Base-by-base conservation (phyloP, 2,113 vertebrate species). In the Myocastor coypus region DNA sequence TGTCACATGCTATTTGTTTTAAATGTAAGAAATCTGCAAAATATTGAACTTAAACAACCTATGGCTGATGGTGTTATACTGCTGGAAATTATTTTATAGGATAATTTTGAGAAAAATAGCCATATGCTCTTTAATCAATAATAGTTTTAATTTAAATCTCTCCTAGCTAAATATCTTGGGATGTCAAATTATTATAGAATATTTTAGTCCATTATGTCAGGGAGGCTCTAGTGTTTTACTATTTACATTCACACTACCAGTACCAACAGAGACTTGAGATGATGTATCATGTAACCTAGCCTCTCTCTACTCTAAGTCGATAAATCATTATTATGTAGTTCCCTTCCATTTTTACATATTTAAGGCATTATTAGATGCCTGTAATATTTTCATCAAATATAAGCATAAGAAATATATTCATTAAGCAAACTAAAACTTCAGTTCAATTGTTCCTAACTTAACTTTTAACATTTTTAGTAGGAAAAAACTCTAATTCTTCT, bases 341-440 rank as follows among this genome's bases (percentile, higher is more conserved):
- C 28, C 28, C 46, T 87, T 4, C 17, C 32, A 73, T n/a, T 92
- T 93, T 83, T 57, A 71, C 57, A 16, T 91, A 69, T 69, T 64
- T 63, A 26, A 59, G 11, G 9, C 93, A 90, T 87, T 83, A 1
- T 81, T 34, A 40, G 61, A 61, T 52, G 4, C 3, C 9, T 59
- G 20, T 63, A 77, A 22, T 73, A 83, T 83, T 82, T 94, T 89
- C 22, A 94, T 28, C 40, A 94, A 64, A 73, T 83, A 42, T 77
- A 87, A 78, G 52, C 85, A 13, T n/a, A 42, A 66, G 34, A 30
- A 61, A 55, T 9, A 1, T 52, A 40, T 78, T 87, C 20, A 57
- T 86, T 93, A 50, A 75, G 57, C n/a, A 71, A 86, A 78, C 92
- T 63, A 87, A 94, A 83, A 59, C 66, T 83, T 22, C 12, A 83